Conservation (phyloP, 2,797 vertebrate genomes). For the Galaxias olidus region DNA sequence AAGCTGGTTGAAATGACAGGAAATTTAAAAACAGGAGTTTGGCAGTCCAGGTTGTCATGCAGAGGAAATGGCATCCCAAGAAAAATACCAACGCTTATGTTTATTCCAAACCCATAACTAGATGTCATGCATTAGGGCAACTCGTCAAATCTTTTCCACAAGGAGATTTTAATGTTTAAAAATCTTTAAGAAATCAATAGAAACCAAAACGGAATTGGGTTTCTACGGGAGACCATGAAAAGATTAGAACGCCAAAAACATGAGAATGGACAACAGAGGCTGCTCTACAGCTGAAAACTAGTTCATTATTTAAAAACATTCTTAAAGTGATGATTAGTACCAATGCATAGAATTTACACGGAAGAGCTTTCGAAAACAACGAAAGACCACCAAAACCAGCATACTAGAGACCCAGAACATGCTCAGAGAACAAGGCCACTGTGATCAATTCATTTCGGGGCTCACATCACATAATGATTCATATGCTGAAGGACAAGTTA, state of each 20-base stretch:
- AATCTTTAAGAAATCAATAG: slow-evolving; percentile 26
- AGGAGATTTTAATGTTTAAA: no score
- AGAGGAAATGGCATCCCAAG: slow-evolving; percentile 37
- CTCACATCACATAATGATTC: no score
- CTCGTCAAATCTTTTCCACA: slow-evolving; percentile 6
- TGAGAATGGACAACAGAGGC: slow-evolving; percentile 11
- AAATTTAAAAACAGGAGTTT: slow-evolving; percentile 30
- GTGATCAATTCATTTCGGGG: no score
- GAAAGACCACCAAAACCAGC: no score
- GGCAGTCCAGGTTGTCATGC: slow-evolving; percentile 20
- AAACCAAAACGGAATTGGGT: slow-evolving; percentile 29
- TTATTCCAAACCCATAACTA: slow-evolving; percentile 5
- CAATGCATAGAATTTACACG: neutral
- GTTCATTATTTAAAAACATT: slow-evolving; percentile 4
- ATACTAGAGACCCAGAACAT: no score
- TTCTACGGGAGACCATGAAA: slow-evolving; percentile 21
- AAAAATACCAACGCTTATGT: slow-evolving; percentile 4
- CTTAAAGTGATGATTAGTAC: slow-evolving; percentile 1
- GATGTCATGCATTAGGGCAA: slow-evolving; percentile 21
- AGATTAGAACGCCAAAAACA: neutral
- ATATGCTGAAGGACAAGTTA: no score
- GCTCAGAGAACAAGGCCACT: no score
- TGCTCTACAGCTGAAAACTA: neutral
- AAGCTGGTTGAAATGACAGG: slow-evolving; percentile 22
- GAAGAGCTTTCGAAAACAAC: no score